Evolutionary conservation across 2,888 invertebrate species (phyloP).

Genomic region (Byasa hedistus): DNA sequence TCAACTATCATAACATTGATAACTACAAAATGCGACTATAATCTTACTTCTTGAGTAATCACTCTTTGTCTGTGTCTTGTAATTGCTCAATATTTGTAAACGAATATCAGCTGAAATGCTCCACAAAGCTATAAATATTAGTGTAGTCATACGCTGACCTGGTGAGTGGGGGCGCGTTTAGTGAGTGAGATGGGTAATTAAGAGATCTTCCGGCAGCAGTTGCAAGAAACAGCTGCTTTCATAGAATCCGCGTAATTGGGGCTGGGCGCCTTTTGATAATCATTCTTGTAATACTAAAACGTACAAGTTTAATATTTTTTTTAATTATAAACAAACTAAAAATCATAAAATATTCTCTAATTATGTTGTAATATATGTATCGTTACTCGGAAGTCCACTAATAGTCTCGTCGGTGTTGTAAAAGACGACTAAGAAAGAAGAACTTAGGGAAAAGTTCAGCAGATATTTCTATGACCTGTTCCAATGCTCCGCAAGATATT

Average conservation of each 20-base stretch:
- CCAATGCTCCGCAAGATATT: too few species aligned
- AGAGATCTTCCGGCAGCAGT: slow-evolving; percentile 28
- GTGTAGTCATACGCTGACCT: slow-evolving; percentile 11
- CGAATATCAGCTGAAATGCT: background rate
- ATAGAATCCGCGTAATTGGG: slow-evolving; percentile 25
- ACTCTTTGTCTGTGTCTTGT: background rate
- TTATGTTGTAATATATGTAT: too few species aligned
- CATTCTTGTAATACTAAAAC: background rate
- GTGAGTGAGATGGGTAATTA: slow-evolving; percentile 28
- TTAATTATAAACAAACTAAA: too few species aligned
- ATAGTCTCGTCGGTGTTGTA: too few species aligned
- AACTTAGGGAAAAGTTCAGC: too few species aligned
- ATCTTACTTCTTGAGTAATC: background rate
- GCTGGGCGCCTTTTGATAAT: slow-evolving; percentile 11
- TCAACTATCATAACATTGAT: too few species aligned
- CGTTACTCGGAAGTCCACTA: too few species aligned
- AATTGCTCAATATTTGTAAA: slow-evolving; percentile 26
- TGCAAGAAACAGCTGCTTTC: slow-evolving; percentile 28
- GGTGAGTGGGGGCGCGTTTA: slow-evolving; percentile 19
- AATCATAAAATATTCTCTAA: too few species aligned
- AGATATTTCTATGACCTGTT: too few species aligned
- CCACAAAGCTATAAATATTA: slow-evolving; percentile 23
- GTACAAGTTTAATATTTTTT: background rate
- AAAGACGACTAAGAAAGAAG: too few species aligned
- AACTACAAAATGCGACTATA: background rate